These are phyloP conservation scores for Benthosema pterotum DNA, from an alignment of 2,797 vertebrate species.

Conservation along the genomic window DNA sequence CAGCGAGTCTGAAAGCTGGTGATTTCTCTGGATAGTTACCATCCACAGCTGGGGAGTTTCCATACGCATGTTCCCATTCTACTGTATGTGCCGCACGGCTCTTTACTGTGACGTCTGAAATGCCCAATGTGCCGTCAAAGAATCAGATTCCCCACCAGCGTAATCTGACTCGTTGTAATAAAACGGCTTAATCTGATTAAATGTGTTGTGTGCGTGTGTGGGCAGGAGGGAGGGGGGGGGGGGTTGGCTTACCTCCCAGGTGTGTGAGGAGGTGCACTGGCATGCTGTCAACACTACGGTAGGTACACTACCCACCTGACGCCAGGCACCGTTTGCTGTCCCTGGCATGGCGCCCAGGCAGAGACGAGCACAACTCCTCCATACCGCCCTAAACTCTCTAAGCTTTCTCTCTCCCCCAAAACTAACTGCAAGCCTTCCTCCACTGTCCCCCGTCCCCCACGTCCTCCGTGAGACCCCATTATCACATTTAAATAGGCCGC, in stretches of 20 bases:
- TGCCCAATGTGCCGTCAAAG: no score
- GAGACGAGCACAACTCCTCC: conserved; percentile 26
- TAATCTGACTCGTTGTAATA: conserved; percentile 42
- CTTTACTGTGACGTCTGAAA: no score
- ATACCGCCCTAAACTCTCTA: conserved; percentile 41
- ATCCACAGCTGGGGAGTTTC: background rate
- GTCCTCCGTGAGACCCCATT: conserved; percentile 38
- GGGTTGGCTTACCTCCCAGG: conserved; percentile 33
- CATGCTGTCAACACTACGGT: conserved; percentile 32
- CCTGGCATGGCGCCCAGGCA: conserved; percentile 46
- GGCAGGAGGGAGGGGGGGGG: background rate
- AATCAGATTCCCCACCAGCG: no score
- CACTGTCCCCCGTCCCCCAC: no score
- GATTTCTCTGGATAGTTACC: no score
- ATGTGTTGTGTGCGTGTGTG: no score
- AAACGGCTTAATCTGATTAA: conserved; percentile 30
- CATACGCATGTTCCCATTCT: no score
- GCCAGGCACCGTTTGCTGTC: conserved; percentile 41
- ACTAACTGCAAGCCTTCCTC: conserved; percentile 51
- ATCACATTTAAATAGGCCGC: conserved; percentile 57
- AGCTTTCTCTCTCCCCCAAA: conserved; percentile 49
- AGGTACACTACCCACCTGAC: conserved; percentile 38
- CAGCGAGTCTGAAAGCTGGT: no score
- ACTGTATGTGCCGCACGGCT: no score
- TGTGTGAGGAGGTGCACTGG: conserved; percentile 52